phyloP scores from a whole-genome alignment of 2,113 vertebrate genomes.

The Trogon melanurus region DNA sequence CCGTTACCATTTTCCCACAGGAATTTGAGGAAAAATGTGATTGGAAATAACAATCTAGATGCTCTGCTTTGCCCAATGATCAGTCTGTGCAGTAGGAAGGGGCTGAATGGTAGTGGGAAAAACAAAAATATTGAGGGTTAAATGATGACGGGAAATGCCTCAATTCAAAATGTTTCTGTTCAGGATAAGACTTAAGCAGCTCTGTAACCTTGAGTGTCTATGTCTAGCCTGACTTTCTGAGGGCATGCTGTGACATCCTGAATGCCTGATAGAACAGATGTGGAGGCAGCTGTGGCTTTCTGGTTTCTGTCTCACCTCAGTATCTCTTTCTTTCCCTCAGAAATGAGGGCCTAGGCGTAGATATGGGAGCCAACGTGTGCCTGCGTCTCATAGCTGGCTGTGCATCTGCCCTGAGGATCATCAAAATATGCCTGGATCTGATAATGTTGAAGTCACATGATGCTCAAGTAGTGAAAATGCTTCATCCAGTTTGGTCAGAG shows the following conservation, averaged over 20 bases:
- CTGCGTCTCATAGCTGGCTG: background rate
- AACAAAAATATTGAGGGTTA: background rate
- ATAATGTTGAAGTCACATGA: background rate
- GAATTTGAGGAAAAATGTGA: background rate
- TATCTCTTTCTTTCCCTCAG: background rate
- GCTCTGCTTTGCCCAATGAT: background rate
- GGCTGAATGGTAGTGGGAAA: background rate
- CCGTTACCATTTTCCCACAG: background rate
- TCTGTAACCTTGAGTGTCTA: background rate
- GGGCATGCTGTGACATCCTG: background rate
- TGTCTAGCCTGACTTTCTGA: background rate
- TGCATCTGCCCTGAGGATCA: background rate
- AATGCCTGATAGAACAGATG: background rate
- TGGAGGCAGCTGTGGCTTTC: background rate
- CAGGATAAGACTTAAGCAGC: background rate
- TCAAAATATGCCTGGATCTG: background rate
- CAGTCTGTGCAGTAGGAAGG: background rate
- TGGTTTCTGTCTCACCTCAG: background rate
- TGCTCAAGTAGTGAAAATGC: background rate
- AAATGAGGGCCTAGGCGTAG: background rate
- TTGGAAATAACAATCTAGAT: background rate
- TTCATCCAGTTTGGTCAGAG: background rate
- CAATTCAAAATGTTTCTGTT: background rate
- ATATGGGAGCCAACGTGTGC: background rate
- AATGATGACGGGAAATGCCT: background rate